phyloP scores from a whole-genome alignment of 2,797 vertebrate species.

The Pelobates cultripes region DNA sequence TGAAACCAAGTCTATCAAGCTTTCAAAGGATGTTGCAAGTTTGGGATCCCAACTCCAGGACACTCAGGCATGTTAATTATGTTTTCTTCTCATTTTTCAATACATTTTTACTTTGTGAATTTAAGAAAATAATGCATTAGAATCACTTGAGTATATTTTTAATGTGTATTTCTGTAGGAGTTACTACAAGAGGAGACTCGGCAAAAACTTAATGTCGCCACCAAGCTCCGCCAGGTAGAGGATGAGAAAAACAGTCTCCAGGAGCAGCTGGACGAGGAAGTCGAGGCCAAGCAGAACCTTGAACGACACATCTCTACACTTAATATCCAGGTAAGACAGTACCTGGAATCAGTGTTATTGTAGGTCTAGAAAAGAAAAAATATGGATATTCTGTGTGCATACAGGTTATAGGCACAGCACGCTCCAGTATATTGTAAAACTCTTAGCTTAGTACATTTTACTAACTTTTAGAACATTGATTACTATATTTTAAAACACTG shows the following conservation, averaged over 20 bases:
- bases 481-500: no score
- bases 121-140: no score
- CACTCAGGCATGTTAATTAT: constrained; percentile 77
- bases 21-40: constrained; percentile 90
- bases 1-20: constrained; percentile 91
- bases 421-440: no score
- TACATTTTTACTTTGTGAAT: constrained; percentile 3
- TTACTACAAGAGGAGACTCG: constrained; percentile 92
- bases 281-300: constrained; percentile 89
- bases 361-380: background rate
- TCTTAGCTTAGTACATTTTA: no score
- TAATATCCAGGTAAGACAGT: constrained; percentile 83
- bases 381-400: no score
- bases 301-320: constrained; percentile 92
- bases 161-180: constrained; percentile 72
- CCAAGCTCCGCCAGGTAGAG: constrained; percentile 89
- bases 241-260: constrained; percentile 90
- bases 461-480: no score
- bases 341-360: background rate
- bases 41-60: constrained; percentile 91
- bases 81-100: background rate
- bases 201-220: constrained; percentile 90
- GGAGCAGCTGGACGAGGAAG: constrained; percentile 94
- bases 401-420: no score
- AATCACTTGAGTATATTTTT: no score